Conservation (phyloP, 2,888 invertebrate genomes). For the Drosophila prostipennis region DNA sequence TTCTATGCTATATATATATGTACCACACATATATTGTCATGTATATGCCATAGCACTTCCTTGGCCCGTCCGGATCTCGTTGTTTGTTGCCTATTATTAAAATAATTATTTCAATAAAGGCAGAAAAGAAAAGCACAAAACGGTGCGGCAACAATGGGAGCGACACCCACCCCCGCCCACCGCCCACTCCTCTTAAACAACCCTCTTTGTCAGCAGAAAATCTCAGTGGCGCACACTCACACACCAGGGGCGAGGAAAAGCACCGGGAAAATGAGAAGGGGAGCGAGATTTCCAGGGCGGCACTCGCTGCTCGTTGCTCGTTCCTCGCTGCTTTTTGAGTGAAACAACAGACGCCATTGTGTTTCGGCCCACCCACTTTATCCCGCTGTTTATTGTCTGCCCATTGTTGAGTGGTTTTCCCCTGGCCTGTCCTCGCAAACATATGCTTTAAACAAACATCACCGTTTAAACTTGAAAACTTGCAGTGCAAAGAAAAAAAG, state of each 20-base stretch:
- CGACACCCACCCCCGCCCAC: slow-evolving; percentile 29
- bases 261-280: slow-evolving; percentile 23
- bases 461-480: slow-evolving; percentile 75
- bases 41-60: slow-evolving; percentile 34
- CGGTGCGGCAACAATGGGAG: slow-evolving; percentile 66
- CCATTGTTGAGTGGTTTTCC: slow-evolving; percentile 75
- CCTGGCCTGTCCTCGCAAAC: slow-evolving; percentile 48
- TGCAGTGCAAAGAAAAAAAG: slow-evolving; percentile 9
- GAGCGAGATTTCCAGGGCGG: slow-evolving; percentile 60
- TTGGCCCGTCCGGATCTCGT: slow-evolving; percentile 47
- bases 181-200: slow-evolving; percentile 44
- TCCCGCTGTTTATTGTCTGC: slow-evolving; percentile 72
- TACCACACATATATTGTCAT: slow-evolving; percentile 27
- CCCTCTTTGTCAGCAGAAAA: slow-evolving; percentile 76
- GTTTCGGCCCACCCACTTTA: slow-evolving; percentile 33
- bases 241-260: slow-evolving; percentile 14
- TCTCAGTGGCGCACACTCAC: slow-evolving; percentile 53
- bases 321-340: slow-evolving; percentile 69
- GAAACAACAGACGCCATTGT: slow-evolving; percentile 76
- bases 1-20: slow-evolving; percentile 30
- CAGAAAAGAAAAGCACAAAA: slow-evolving; percentile 76
- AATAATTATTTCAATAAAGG: slow-evolving; percentile 81
- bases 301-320: slow-evolving; percentile 62
- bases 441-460: slow-evolving; percentile 74
- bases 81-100: slow-evolving; percentile 81